Conservation (phyloP, 2,797 vertebrate genomes). For the Discoglossus pictus region DNA sequence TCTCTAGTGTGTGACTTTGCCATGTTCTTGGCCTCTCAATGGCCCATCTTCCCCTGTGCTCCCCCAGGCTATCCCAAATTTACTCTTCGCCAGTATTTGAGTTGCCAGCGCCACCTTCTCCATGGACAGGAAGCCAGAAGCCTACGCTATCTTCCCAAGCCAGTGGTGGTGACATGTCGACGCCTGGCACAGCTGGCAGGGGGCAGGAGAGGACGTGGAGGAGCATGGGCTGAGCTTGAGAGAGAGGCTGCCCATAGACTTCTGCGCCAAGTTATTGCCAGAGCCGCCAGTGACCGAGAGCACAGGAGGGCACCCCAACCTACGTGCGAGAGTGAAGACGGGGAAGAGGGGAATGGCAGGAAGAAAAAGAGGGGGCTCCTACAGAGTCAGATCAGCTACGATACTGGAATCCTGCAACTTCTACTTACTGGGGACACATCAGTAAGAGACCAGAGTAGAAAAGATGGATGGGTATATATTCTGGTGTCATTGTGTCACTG, state of each 20-base stretch:
- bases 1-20: constrained; percentile 78
- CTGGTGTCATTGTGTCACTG: too few species aligned
- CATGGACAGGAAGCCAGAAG: constrained; percentile 75
- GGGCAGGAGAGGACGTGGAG: constrained; percentile 60
- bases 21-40: constrained; percentile 70
- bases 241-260: constrained; percentile 57
- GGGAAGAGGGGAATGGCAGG: not conserved
- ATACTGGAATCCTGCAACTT: constrained; percentile 36
- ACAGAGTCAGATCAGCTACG: constrained; percentile 38
- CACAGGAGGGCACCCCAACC: constrained; percentile 7
- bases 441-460: constrained; percentile 16
- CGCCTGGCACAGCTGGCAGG: constrained; percentile 69
- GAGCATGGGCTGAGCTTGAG: constrained; percentile 66
- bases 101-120: constrained; percentile 71
- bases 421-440: constrained; percentile 23
- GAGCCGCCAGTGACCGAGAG: constrained; percentile 5
- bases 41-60: constrained; percentile 64
- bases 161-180: constrained; percentile 75
- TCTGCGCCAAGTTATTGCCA: constrained; percentile 30
- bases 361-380: constrained; percentile 25
- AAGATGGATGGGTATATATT: too few species aligned
- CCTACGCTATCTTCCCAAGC: constrained; percentile 75
- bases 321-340: constrained; percentile 26
- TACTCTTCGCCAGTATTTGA: constrained; percentile 74
- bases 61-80: constrained; percentile 59